These are phyloP conservation scores for Melikaiella ostensackeni DNA, from an alignment of 2,888 invertebrate species.

Conservation along the genomic window DNA sequence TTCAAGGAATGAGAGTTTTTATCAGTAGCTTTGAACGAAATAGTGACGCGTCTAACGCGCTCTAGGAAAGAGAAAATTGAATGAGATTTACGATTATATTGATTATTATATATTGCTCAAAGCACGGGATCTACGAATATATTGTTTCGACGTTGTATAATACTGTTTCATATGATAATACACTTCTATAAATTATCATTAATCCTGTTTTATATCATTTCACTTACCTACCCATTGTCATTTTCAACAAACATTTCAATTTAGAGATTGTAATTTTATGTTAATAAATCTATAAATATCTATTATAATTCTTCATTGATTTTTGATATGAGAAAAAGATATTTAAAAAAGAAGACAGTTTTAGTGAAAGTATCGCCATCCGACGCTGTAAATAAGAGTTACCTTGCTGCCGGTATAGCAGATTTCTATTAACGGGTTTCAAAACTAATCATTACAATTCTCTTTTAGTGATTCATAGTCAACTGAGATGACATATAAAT, in stretches of 20 bases:
- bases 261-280: neutral
- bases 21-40: conserved; percentile 2
- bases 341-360: neutral
- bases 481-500: too few relatives aligned
- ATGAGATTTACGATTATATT: conserved; percentile 9
- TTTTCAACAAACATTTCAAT: neutral
- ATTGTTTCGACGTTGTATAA: conserved; percentile 53
- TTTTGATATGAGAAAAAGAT: neutral
- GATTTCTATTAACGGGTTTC: neutral
- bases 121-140: conserved; percentile 47
- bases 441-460: neutral
- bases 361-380: conserved; percentile 33
- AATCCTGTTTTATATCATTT: neutral
- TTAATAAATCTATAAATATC: neutral
- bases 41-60: neutral
- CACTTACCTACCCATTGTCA: neutral
- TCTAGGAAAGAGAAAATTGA: conserved; percentile 5
- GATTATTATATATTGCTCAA: conserved; percentile 46
- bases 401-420: conserved; percentile 5
- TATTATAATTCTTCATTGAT: neutral
- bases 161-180: conserved; percentile 41
- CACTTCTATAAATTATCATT: conserved; percentile 32
- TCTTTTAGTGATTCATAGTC: neutral
- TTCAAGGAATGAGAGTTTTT: neutral
- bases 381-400: neutral